phyloP scores from a whole-genome alignment of 2,113 vertebrate genomes.

The Ciconia stormi region DNA sequence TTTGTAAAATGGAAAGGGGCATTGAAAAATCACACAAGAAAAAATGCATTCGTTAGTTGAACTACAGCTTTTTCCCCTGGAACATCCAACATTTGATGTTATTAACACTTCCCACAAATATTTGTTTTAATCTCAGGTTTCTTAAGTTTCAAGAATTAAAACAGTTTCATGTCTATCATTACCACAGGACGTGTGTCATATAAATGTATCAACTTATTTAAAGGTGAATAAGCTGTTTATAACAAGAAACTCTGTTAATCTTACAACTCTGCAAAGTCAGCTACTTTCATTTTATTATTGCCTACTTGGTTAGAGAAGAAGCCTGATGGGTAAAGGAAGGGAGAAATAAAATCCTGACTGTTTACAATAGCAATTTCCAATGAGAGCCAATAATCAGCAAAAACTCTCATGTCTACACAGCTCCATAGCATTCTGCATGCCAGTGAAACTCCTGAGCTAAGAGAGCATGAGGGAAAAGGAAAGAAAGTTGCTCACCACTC shows the following conservation, averaged over 20 bases:
- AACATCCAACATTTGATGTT: background rate
- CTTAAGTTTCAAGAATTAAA: background rate
- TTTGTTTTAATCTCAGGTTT: background rate
- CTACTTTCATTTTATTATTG: background rate
- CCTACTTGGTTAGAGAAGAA: background rate
- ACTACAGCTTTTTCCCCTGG: background rate
- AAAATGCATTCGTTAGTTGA: background rate
- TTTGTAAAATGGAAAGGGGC: background rate
- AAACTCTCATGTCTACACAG: background rate
- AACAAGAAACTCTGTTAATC: background rate
- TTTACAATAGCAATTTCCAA: background rate
- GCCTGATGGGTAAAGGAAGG: background rate
- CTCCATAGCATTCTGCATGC: slow-evolving; percentile 66
- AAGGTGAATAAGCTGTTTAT: background rate
- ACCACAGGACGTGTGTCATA: background rate
- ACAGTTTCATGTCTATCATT: background rate
- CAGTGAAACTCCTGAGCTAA: slow-evolving; percentile 43
- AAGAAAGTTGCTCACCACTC: slow-evolving; percentile 62
- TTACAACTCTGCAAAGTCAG: background rate
- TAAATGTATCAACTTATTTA: background rate
- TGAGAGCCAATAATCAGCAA: background rate
- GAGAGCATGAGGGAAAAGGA: slow-evolving; percentile 37
- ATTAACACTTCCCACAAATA: background rate
- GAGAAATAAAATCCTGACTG: background rate
- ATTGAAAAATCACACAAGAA: background rate